phyloP scores from a whole-genome alignment of 2,797 vertebrate genomes.

The Bovichtus diacanthus region DNA sequence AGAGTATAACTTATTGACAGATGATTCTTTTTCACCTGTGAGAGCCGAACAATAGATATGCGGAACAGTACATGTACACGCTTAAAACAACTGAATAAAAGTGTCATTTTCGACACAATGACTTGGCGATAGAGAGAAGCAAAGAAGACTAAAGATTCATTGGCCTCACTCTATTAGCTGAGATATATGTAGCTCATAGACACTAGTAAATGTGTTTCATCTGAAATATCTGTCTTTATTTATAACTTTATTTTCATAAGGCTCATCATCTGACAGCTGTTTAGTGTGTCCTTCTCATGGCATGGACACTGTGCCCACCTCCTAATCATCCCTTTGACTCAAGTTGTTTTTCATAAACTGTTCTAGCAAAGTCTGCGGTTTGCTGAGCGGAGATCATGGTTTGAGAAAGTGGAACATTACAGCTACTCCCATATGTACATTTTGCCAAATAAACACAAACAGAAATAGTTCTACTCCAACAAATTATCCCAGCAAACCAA shows the following conservation, averaged over 20 bases:
- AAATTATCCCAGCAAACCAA: conserved; percentile 7
- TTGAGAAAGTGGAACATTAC: conserved; percentile 30
- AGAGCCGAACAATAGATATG: conserved; percentile 4
- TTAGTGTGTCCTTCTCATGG: not conserved
- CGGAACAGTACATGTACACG: conserved; percentile 7
- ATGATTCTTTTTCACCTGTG: not conserved
- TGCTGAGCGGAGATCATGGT: conserved; percentile 45
- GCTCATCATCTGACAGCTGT: not conserved
- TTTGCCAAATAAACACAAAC: conserved; percentile 31
- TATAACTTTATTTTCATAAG: conserved; percentile 11
- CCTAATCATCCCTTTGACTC: not conserved
- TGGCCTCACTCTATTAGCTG: not conserved
- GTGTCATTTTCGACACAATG: conserved; percentile 7
- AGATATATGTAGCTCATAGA: not conserved
- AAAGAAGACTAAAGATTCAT: conserved; percentile 2
- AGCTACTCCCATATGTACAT: not conserved
- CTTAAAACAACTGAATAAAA: not conserved
- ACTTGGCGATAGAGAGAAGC: not conserved
- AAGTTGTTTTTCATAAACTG: conserved; percentile 17
- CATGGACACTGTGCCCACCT: not conserved
- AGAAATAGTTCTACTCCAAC: conserved; percentile 3
- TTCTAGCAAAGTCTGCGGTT: conserved; percentile 11
- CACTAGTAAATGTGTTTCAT: conserved; percentile 15
- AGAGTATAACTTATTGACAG: not conserved
- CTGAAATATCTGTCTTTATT: conserved; percentile 9